These are phyloP conservation scores for Pyxicephalus adspersus DNA, from an alignment of 2,113 vertebrate genomes.

Conservation along the genomic window DNA sequence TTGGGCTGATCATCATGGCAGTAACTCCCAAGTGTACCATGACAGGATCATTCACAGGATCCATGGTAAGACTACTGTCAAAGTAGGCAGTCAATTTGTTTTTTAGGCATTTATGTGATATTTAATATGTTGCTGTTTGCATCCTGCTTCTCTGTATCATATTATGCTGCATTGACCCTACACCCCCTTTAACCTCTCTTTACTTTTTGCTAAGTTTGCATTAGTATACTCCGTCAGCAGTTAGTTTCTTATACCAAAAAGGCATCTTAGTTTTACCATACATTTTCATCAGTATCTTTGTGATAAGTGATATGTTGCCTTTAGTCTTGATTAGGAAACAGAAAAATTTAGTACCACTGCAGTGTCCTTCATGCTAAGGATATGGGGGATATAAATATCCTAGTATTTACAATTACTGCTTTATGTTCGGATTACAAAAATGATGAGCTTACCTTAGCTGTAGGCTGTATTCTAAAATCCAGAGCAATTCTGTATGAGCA, in stretches of 20 bases:
- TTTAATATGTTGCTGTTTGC: slow-evolving; percentile 49
- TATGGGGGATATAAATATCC: slow-evolving; percentile 37
- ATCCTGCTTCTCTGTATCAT: slow-evolving; percentile 55
- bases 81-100: slow-evolving; percentile 47
- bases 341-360: slow-evolving; percentile 33
- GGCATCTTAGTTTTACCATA: not conserved
- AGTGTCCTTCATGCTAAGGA: slow-evolving; percentile 46
- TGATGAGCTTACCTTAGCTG: slow-evolving; percentile 57
- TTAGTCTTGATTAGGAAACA: not conserved
- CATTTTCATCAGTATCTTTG: not conserved
- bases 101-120: slow-evolving; percentile 52
- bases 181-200: slow-evolving; percentile 24
- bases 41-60: slow-evolving; percentile 88
- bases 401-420: slow-evolving; percentile 20
- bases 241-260: not conserved
- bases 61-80: slow-evolving; percentile 81
- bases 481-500: slow-evolving; percentile 50
- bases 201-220: slow-evolving; percentile 50
- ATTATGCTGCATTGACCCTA: slow-evolving; percentile 58
- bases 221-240: slow-evolving; percentile 19
- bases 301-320: not conserved
- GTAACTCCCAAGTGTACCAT: slow-evolving; percentile 74
- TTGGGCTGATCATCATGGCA: slow-evolving; percentile 80
- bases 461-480: not conserved
- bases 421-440: not conserved